phyloP scores from a whole-genome alignment of 2,888 invertebrate species.

The Andrena marginata region DNA sequence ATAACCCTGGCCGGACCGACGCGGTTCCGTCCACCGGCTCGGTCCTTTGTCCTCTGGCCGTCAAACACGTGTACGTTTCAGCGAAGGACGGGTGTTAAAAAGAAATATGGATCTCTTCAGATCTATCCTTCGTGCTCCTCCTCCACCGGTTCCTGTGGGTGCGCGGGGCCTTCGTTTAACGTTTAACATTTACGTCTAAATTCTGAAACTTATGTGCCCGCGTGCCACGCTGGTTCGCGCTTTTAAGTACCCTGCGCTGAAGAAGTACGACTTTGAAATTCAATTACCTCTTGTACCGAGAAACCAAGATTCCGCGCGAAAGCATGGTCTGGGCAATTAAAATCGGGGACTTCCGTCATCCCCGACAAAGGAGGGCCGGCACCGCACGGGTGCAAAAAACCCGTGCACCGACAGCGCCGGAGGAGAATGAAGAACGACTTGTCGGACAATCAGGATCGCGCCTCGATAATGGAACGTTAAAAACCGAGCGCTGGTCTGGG shows the following conservation, averaged over 20 bases:
- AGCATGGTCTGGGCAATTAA: conserved; percentile 28
- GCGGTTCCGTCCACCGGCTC: conserved; percentile 9
- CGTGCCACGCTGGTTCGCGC: too few relatives aligned
- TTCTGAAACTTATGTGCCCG: too few relatives aligned
- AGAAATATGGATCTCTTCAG: conserved; percentile 48
- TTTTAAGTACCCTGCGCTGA: not conserved
- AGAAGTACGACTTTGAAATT: not conserved
- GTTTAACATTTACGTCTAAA: not conserved
- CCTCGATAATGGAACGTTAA: conserved; percentile 45
- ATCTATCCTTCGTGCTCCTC: conserved; percentile 23
- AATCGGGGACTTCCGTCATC: conserved; percentile 22
- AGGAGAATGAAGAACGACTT: not conserved
- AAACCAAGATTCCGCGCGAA: not conserved
- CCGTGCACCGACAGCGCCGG: not conserved
- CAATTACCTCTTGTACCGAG: conserved; percentile 9
- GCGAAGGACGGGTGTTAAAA: conserved; percentile 49
- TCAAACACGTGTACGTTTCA: conserved; percentile 60
- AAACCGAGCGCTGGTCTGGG: conserved; percentile 10
- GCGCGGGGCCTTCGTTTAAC: not conserved
- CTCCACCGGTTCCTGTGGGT: not conserved
- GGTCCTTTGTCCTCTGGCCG: conserved; percentile 51
- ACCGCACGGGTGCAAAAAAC: conserved; percentile 10
- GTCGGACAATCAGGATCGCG: conserved; percentile 47
- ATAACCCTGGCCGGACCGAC: conserved; percentile 43
- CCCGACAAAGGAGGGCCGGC: conserved; percentile 5